Evolutionary conservation across 2,888 invertebrate genomes (phyloP), one percentile per base, ranked within the genome.

Genomic region (Periphyllus acericola): DNA sequence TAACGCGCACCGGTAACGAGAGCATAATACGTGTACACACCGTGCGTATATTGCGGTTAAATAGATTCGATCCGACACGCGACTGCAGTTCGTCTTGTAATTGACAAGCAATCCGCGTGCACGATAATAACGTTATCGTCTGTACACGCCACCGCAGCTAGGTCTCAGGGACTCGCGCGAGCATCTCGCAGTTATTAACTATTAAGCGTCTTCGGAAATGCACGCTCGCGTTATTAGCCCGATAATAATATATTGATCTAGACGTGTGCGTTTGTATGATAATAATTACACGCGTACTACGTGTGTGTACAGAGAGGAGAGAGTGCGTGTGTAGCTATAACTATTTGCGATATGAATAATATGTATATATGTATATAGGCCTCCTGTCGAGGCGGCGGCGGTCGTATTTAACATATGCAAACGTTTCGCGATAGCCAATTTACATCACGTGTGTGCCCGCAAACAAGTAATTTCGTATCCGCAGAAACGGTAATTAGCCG

Each of bases 401-500:
- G 60, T 46, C 25, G 60, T 21, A 21, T 3, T 46, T 60, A 60
- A 60, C 17, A 71, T 71, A 29, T 71, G 68, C 32, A 34, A 78
- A 68, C 68, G 85, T 85, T 72, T 25, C 8, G 76, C 8, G 66
- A 76, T 40, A 32, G 84, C 14, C 76, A 34, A 78, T 84, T 78
- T 76, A 17, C 46, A 8, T 46, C 14, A 29, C 11, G 14, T 8
- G 25, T 29, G 14, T 0, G 34, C n/a, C 29, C 76, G n/a, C 85
- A 85, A 79, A 85, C 85, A n/a, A 19, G 52, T 79, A 79, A 79
- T 71, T 71, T 55, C 71, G n/a, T n/a, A 29, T 71, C 71, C 78
- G 71, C 71, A 14, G 25, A 79, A 85, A 85, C 79, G 55, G 71
- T 85, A 85, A 85, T 85, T 79, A 85, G 32, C 71, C n/a, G n/a